Conservation (phyloP, 2,797 vertebrate species). For the Anomalospiza imberbis region DNA sequence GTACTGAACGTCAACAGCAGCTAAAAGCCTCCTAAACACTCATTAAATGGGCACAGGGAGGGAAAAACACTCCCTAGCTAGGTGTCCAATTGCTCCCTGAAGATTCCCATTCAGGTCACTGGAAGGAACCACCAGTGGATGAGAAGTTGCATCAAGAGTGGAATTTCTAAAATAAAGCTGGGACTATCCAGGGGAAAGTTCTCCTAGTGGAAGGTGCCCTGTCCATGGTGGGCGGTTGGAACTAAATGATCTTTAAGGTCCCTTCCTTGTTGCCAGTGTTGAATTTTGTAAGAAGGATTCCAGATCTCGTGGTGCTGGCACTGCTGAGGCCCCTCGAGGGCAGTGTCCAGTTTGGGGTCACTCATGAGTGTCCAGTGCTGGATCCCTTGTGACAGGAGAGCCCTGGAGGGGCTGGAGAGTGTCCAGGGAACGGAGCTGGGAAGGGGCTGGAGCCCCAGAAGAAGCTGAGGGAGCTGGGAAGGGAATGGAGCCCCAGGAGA, state of each 20-base stretch:
- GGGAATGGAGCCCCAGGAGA: no score
- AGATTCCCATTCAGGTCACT: not conserved
- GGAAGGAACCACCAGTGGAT: not conserved
- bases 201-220: not conserved
- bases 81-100: not conserved
- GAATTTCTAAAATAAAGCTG: not conserved
- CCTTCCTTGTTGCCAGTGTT: not conserved
- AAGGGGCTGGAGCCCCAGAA: not conserved
- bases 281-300: not conserved
- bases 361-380: not conserved
- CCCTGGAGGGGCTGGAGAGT: not conserved
- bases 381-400: not conserved
- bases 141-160: not conserved
- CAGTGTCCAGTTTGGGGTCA: not conserved
- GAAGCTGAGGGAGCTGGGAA: not conserved
- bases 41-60: not conserved
- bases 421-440: not conserved
- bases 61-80: not conserved
- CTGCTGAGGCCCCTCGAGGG: not conserved
- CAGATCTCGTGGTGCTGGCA: not conserved
- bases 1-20: not conserved
- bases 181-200: not conserved
- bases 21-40: conserved; percentile 15
- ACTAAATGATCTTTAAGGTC: not conserved
- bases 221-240: not conserved